These are phyloP conservation scores for Actinopyga echinites DNA, from an alignment of 53 echinoderm and acorn worm species.

Conservation along the genomic window DNA sequence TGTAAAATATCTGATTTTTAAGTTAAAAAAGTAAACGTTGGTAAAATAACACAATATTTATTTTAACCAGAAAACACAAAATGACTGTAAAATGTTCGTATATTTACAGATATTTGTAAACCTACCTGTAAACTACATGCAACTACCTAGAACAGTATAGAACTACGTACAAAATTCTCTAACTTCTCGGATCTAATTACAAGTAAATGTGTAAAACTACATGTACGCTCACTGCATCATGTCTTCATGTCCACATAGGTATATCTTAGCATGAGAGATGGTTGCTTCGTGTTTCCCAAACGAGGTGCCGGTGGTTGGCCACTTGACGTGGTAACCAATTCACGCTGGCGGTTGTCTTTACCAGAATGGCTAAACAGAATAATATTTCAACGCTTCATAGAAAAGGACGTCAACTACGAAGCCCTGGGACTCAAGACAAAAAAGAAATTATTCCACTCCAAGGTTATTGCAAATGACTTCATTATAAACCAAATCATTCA, in stretches of 20 bases:
- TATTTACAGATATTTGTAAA: too few species aligned
- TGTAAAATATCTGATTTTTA: too few species aligned
- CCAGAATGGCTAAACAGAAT: slow-evolving; percentile 52
- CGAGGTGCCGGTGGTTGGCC: slow-evolving; percentile 64
- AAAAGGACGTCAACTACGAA: slow-evolving; percentile 63
- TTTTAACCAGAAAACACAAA: too few species aligned
- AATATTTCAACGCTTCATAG: slow-evolving; percentile 43
- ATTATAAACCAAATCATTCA: slow-evolving; percentile 71
- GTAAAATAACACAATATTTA: too few species aligned
- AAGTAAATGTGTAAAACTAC: too few species aligned
- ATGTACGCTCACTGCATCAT: too few species aligned
- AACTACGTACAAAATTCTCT: too few species aligned
- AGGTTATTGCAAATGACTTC: slow-evolving; percentile 82
- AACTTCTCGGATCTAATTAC: too few species aligned
- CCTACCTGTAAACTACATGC: too few species aligned
- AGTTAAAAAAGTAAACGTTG: too few species aligned
- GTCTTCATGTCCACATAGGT: slow-evolving; percentile 37
- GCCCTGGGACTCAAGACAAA: slow-evolving; percentile 70
- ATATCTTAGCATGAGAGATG: slow-evolving; percentile 82
- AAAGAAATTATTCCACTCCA: slow-evolving; percentile 59
- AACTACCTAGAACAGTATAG: too few species aligned
- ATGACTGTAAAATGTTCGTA: too few species aligned
- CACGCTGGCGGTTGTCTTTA: slow-evolving; percentile 51
- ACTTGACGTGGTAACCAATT: slow-evolving; percentile 55
- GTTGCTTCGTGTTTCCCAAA: slow-evolving; percentile 71